phyloP scores from a whole-genome alignment of 2,797 vertebrate species.

The Protosalanx chinensis region DNA sequence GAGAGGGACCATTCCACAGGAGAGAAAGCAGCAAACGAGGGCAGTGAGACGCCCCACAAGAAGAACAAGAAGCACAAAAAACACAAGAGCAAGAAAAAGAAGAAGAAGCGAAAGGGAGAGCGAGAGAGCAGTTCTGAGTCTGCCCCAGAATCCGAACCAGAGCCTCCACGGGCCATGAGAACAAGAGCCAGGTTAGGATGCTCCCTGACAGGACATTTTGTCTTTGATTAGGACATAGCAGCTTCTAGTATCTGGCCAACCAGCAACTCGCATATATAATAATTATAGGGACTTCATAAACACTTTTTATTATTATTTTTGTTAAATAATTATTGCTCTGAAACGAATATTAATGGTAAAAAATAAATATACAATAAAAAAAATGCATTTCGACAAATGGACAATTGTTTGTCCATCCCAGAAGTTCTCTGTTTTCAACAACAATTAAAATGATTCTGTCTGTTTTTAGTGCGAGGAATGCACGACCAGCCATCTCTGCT shows the following conservation, averaged over 20 bases:
- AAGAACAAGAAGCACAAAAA: slow-evolving; percentile 81
- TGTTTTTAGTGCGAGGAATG: slow-evolving; percentile 50
- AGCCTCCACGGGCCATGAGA: slow-evolving; percentile 54
- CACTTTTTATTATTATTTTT: not conserved
- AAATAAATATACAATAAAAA: too few species aligned
- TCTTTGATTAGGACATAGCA: not conserved
- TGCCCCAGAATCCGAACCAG: slow-evolving; percentile 72
- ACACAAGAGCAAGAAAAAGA: slow-evolving; percentile 83
- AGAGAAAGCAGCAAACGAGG: slow-evolving; percentile 64
- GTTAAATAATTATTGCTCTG: not conserved
- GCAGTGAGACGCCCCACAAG: slow-evolving; percentile 69
- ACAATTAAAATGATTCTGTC: not conserved
- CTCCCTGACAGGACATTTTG: not conserved
- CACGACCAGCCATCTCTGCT: slow-evolving; percentile 62
- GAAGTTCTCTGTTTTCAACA: not conserved
- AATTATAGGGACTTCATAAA: not conserved
- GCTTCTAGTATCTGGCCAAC: not conserved
- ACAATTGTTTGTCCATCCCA: not conserved
- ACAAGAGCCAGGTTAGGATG: slow-evolving; percentile 69
- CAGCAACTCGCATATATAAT: too few species aligned
- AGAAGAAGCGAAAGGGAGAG: slow-evolving; percentile 73
- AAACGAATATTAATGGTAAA: too few species aligned
- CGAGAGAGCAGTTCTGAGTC: slow-evolving; percentile 80
- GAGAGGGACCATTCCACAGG: slow-evolving; percentile 56
- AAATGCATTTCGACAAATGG: too few species aligned